Evolutionary conservation across 2,888 invertebrate genomes (phyloP).

Genomic region (Coenonympha glycerion): DNA sequence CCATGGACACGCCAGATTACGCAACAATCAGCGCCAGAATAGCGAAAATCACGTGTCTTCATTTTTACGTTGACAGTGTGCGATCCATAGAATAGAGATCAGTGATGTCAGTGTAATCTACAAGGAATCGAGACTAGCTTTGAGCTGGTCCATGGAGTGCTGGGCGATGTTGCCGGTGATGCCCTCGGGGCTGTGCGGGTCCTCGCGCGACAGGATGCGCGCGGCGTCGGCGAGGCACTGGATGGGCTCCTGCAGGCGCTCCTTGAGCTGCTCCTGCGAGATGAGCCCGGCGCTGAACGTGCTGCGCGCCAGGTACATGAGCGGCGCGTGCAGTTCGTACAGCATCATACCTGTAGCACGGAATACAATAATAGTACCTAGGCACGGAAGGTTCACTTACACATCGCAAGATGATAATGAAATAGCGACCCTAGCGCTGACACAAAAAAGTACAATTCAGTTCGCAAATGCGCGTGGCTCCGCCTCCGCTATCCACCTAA

Average conservation of each 20-base stretch:
- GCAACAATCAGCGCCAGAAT: no score
- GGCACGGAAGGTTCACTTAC: no score
- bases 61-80: no score
- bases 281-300: constrained; percentile 77
- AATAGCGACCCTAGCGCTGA: no score
- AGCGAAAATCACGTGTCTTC: no score
- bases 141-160: constrained; percentile 66
- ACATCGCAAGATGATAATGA: no score
- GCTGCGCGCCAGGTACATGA: constrained; percentile 81
- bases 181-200: constrained; percentile 79
- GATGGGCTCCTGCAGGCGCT: constrained; percentile 79
- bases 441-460: no score
- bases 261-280: constrained; percentile 76
- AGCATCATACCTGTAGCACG: constrained; percentile 83
- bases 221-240: constrained; percentile 79
- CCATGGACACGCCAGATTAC: no score
- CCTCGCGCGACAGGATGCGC: constrained; percentile 80
- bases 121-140: constrained; percentile 54
- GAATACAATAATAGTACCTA: background rate
- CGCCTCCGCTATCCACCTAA: no score
- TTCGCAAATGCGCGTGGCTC: no score
- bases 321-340: constrained; percentile 87
- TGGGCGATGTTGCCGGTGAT: constrained; percentile 77
- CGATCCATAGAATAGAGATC: no score
- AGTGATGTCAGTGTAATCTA: constrained; percentile 31